Evolutionary conservation across 1,140 invertebrate species (phyloP).

Genomic region (Drosophila orena): DNA sequence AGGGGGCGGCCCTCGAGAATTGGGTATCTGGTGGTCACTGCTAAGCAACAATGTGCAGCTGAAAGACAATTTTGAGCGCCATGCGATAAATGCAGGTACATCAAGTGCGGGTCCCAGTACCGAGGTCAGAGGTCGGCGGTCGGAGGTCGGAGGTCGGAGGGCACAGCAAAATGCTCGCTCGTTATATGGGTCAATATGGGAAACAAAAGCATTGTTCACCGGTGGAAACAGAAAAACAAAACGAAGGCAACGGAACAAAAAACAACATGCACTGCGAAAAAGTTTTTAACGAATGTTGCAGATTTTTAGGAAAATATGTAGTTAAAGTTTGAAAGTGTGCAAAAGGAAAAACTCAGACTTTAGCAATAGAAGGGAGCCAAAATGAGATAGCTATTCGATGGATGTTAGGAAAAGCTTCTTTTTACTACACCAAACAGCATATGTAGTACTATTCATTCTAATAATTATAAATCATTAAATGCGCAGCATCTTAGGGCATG

Average conservation of each 20-base stretch:
- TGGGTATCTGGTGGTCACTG: conserved; percentile 23
- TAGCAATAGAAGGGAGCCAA: too few relatives aligned
- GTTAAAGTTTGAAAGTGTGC: too few relatives aligned
- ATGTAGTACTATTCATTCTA: too few relatives aligned
- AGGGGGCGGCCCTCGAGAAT: not conserved
- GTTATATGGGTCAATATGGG: conserved; percentile 74
- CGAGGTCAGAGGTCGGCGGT: not conserved
- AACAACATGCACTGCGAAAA: conserved; percentile 26
- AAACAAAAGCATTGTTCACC: conserved; percentile 69
- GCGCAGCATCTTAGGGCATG: too few relatives aligned
- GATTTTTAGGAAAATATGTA: not conserved
- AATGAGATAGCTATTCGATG: too few relatives aligned
- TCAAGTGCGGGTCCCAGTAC: conserved; percentile 29
- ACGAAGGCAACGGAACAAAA: conserved; percentile 34
- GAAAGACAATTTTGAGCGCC: conserved; percentile 62
- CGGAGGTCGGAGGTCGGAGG: conserved; percentile 6
- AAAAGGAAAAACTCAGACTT: too few relatives aligned
- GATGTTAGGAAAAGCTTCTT: too few relatives aligned
- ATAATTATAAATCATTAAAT: too few relatives aligned
- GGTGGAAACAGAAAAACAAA: conserved; percentile 28
- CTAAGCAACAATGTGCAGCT: conserved; percentile 67
- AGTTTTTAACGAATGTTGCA: conserved; percentile 22
- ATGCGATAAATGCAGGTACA: conserved; percentile 58
- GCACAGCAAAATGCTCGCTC: conserved; percentile 53
- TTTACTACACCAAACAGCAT: too few relatives aligned